Evolutionary conservation across 2,113 vertebrate species (phyloP), one percentile per base, ranked within the genome.

Genomic region (Acanthisitta chloris): DNA sequence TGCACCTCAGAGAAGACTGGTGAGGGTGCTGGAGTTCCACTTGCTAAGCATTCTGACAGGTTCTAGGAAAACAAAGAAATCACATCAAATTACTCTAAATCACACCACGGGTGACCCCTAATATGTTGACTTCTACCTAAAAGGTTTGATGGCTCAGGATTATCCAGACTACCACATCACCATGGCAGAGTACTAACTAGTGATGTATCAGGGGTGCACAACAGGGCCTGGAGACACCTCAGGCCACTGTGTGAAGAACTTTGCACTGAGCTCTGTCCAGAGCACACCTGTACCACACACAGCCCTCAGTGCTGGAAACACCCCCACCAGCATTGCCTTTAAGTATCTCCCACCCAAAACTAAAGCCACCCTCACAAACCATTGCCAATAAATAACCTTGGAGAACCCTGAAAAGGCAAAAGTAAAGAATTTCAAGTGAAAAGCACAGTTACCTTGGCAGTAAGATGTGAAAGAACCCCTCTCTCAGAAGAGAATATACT

Each of bases 1-100:
- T 98, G 98, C 78, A 98, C 97, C 96, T 98, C 98, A 92, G 98
- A 96, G 90, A 98, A 97, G 52, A 98, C 96, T 33, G 97, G 93
- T 87, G 98, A 96, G 59, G 97, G 95, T 51, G 97, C 83, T 23
- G 97, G 95, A 97, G 94, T 97, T 46, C 96, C 40, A 8, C 96
- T 94, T 14, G 97, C 92, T 74, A 97, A 88, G 40, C 93, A 96
- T 71, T 98, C 98, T 13, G 95, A 93, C 96, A 96, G 90, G 66
- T 86, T 98, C 98, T 98, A 78, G 15, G 62, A 94, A 77, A 84
- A 66, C 73, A 96, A 86, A 66, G n/a, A 80, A 12, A 86, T 9
- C 29, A 72, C 12, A 23, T 17, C 2, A 17, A 66, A 19, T 66
- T 67, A 46, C 28, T 76, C 25, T 28, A 38, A 29, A 42, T 67